phyloP scores from a whole-genome alignment of 2,888 invertebrate species.

The Heliconius charithonia region DNA sequence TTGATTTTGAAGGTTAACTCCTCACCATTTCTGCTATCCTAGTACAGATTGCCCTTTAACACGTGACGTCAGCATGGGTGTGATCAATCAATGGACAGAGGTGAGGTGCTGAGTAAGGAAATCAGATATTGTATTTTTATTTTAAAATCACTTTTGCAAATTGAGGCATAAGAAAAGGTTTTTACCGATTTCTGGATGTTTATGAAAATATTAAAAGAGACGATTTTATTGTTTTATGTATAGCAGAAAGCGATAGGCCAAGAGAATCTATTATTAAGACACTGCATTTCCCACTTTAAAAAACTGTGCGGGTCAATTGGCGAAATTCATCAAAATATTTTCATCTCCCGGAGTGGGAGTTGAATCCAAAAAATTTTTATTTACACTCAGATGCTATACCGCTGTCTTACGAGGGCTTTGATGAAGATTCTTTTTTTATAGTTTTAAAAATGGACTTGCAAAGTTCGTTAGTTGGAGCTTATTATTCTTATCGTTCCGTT shows the following conservation, averaged over 20 bases:
- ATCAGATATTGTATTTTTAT: not conserved
- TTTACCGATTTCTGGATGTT: too few relatives aligned
- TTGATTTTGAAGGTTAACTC: conserved; percentile 46
- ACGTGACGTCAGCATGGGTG: conserved; percentile 70
- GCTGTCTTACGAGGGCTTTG: not conserved
- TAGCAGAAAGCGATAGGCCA: too few relatives aligned
- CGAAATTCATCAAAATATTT: not conserved
- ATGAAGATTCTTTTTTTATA: not conserved
- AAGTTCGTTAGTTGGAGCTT: too few relatives aligned
- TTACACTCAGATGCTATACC: not conserved
- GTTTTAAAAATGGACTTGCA: too few relatives aligned
- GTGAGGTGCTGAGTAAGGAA: not conserved
- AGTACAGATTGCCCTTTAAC: conserved; percentile 70
- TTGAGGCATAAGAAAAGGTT: not conserved
- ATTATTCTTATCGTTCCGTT: not conserved
- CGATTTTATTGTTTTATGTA: too few relatives aligned
- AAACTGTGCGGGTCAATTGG: not conserved
- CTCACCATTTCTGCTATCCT: conserved; percentile 59
- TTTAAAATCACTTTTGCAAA: not conserved
- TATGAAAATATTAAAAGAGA: too few relatives aligned
- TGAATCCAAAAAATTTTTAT: not conserved
- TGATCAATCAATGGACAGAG: not conserved
- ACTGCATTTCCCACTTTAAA: not conserved
- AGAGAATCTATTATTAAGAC: not conserved
- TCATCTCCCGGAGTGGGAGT: not conserved